Evolutionary conservation across 2,797 vertebrate genomes (phyloP).

Genomic region (Echeneis naucrates): DNA sequence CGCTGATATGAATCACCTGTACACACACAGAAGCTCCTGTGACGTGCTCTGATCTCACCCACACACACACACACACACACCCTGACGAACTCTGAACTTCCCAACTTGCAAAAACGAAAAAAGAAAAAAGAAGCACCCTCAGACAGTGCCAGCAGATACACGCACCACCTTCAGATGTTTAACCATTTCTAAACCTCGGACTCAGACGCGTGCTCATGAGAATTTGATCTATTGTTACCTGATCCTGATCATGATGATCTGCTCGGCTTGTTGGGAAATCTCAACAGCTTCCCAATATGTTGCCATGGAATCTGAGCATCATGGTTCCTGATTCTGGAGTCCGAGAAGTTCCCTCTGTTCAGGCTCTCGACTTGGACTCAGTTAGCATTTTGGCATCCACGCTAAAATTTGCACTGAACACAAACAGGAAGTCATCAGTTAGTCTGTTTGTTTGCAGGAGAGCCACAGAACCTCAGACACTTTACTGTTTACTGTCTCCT

Average conservation of each 20-base stretch:
- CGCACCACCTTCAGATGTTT: background rate
- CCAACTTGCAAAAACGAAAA: slow-evolving; percentile 66
- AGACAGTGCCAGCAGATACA: slow-evolving; percentile 1
- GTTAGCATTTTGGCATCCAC: no score
- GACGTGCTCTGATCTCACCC: background rate
- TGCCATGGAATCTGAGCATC: background rate
- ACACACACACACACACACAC: no score
- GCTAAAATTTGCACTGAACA: no score
- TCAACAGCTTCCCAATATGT: no score
- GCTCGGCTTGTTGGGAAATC: no score
- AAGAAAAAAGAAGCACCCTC: background rate
- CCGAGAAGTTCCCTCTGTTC: background rate
- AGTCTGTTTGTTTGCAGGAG: no score
- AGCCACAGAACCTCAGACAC: no score
- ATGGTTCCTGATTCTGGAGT: no score
- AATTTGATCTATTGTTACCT: background rate
- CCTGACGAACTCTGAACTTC: slow-evolving; percentile 43
- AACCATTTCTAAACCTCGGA: slow-evolving; percentile 18
- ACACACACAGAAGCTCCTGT: slow-evolving; percentile 24
- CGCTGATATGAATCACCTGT: background rate
- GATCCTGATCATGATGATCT: background rate
- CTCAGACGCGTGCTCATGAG: background rate
- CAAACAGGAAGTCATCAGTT: no score
- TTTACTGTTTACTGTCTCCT: no score
- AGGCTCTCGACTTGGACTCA: no score